Conservation (phyloP, 2,113 vertebrate genomes). For the Heterotilapia buettikoferi region DNA sequence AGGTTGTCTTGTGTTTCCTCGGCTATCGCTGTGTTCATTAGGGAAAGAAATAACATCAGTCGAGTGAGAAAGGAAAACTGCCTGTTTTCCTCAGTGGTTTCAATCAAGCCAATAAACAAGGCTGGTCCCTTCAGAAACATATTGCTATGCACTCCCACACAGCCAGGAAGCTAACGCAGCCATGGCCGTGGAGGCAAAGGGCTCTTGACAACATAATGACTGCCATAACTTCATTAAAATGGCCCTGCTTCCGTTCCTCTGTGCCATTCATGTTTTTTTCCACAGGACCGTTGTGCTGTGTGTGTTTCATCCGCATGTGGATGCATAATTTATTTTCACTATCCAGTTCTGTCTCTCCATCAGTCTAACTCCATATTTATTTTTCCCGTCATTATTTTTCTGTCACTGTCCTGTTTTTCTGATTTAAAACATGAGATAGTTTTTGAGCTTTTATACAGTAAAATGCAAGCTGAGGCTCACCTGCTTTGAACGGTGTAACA, state of each 20-base stretch:
- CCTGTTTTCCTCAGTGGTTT: slow-evolving; percentile 23
- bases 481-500: neutral
- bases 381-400: neutral
- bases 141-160: slow-evolving; percentile 25
- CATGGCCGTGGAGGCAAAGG: neutral
- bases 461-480: neutral
- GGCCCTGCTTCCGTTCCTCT: slow-evolving; percentile 3
- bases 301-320: neutral
- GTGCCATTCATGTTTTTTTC: neutral
- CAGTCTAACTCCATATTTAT: neutral
- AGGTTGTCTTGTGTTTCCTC: neutral
- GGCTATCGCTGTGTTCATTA: neutral
- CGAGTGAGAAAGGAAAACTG: neutral
- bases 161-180: neutral
- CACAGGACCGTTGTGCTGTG: neutral
- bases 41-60: neutral
- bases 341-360: neutral
- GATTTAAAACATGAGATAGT: neutral
- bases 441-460: neutral
- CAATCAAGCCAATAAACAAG: slow-evolving; percentile 54
- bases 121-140: slow-evolving; percentile 18
- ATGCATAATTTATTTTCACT: neutral
- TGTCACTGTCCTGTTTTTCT: neutral
- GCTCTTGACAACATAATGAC: slow-evolving; percentile 48
- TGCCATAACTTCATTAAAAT: slow-evolving; percentile 58